A percentile compares a stretch with the other conserved stretches of the same genome.
These are phyloP conservation scores for Lophius americanus DNA, from an alignment of 2,797 vertebrate species.

Conservation along the genomic window DNA sequence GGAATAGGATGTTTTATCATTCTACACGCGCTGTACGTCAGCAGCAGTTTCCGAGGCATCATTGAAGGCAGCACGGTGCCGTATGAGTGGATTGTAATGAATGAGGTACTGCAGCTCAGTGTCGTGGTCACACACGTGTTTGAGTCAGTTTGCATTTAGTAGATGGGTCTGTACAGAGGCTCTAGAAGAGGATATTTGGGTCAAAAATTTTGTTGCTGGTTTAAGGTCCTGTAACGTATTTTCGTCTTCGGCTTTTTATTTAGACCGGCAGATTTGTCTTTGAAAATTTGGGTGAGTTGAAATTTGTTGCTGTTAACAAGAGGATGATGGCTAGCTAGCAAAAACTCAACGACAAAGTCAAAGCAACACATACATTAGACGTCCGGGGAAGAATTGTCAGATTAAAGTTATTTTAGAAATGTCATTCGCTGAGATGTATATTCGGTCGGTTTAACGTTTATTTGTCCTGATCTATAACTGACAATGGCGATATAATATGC, in stretches of 20 bases:
- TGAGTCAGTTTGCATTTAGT: not conserved
- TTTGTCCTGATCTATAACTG: not conserved
- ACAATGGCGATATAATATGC: not conserved
- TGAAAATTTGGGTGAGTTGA: constrained; percentile 60
- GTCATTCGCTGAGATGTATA: rapidly evolving
- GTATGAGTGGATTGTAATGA: constrained; percentile 10
- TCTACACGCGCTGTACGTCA: not conserved
- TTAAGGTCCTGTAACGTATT: not conserved
- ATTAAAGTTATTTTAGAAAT: not conserved
- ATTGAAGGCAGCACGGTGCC: constrained; percentile 35
- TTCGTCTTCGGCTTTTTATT: constrained; percentile 1
- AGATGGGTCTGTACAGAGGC: not conserved
- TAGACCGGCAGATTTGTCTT: constrained; percentile 6
- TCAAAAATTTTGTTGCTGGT: not conserved
- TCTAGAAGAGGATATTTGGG: not conserved
- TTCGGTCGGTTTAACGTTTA: not conserved
- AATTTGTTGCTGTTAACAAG: constrained; percentile 24
- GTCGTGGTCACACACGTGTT: constrained; percentile 57
- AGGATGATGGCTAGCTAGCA: constrained; percentile 33
- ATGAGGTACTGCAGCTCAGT: constrained; percentile 6
- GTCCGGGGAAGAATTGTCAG: constrained; percentile 1
- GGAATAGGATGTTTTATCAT: too few species aligned
- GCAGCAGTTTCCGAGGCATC: not conserved
- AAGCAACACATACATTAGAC: rapidly evolving
- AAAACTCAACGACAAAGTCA: not conserved